Evolutionary conservation across 2,888 invertebrate genomes (phyloP), one percentile per base, ranked within the genome.

Genomic region (Drosophila koepferae): DNA sequence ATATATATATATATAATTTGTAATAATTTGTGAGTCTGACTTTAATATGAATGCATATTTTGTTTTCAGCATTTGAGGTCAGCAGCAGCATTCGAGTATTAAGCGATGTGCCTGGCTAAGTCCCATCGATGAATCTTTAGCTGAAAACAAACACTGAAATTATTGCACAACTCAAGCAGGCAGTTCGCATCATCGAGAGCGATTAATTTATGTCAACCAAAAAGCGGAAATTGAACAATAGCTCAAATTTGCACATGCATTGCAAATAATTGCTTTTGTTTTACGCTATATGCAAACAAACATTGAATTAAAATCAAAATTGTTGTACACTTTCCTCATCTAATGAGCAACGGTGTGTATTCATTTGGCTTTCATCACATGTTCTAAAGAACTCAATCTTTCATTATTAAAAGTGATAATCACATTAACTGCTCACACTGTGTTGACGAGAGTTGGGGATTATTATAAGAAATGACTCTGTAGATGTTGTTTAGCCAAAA

Each of bases 41-140:
- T 53, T 53, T 49, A 34, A 14, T 56, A 59, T 64, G 54, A 61
- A 64, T 74, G 67, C 31, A 64, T 67, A 28, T 58, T 58, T 64
- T 14, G 9, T 41, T 63, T 61, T 48, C 20, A 43, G 69, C 44
- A 58, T 77, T 78, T 78, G 79, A 72, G 74, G 77, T 67, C 78
- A 78, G 28, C 46, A 31, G 40, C 36, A 51, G 53, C 41, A 60
- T 31, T 51, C 9, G 38, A 8, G 43, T 48, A 75, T 51, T 31
- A 34, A 56, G 55, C 66, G 63, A 70, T 65, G 23, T 38, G 56
- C 41, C 53, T 36, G 54, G 9, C 34, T 62, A 55, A 60, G n/a
- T 60, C 49, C 36, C 63, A 55, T 49, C 51, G 28, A 59, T 63
- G n/a, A 48, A 10, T 63, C 40, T 61, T 60, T 23, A 8, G 41